Conservation (phyloP, 2,888 invertebrate species). For the Lepidonotus clava region DNA sequence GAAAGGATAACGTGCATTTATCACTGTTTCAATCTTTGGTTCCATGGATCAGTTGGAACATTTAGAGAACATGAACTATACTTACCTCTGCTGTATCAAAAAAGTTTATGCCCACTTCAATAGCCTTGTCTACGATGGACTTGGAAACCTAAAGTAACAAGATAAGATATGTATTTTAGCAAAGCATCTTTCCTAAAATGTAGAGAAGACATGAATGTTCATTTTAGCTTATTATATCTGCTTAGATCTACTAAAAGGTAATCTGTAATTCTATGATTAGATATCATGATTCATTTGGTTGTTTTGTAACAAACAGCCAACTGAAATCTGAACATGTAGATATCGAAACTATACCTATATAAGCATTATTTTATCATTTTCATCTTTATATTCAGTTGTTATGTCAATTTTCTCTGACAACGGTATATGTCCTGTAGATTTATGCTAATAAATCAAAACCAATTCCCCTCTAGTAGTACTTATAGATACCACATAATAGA, state of each 20-base stretch:
- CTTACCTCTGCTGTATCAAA: conserved; percentile 79
- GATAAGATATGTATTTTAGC: neutral
- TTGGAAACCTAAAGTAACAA: conserved; percentile 71
- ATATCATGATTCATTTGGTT: neutral
- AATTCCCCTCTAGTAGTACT: too few relatives aligned
- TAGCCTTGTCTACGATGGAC: conserved; percentile 76
- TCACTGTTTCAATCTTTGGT: too few relatives aligned
- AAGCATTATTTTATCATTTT: neutral
- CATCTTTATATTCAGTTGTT: neutral
- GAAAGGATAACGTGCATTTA: too few relatives aligned
- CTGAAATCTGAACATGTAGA: neutral
- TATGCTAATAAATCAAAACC: too few relatives aligned
- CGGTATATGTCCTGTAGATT: too few relatives aligned
- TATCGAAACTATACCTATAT: neutral
- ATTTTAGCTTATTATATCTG: neutral
- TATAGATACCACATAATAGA: too few relatives aligned
- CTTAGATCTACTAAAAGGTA: neutral
- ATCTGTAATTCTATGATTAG: neutral
- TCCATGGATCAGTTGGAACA: too few relatives aligned
- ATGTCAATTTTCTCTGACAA: neutral
- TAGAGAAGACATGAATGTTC: neutral
- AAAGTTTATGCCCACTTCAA: conserved; percentile 78
- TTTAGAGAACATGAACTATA: too few relatives aligned
- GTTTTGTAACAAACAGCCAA: neutral
- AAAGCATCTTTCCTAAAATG: neutral